Conservation (phyloP, 2,113 vertebrate genomes). For the Pelmatolapia mariae region DNA sequence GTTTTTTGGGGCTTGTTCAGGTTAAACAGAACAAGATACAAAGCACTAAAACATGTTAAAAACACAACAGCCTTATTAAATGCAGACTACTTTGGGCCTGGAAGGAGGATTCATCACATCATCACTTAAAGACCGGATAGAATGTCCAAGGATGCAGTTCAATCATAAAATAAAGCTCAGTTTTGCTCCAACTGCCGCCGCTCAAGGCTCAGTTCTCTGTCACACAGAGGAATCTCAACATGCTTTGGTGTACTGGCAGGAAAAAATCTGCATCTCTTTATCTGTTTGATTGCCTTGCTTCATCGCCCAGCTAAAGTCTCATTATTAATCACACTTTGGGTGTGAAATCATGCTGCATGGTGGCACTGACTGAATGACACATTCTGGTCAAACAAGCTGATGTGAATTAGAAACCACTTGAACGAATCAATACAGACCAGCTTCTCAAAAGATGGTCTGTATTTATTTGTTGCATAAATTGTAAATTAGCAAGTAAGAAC, state of each 20-base stretch:
- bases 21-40: too few species aligned
- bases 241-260: neutral
- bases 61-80: too few species aligned
- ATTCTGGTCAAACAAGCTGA: neutral
- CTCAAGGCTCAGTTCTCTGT: neutral
- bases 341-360: neutral
- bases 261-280: neutral
- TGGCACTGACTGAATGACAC: neutral
- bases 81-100: too few species aligned
- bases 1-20: too few species aligned
- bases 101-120: too few species aligned
- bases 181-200: neutral
- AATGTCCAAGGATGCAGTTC: neutral
- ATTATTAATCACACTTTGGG: neutral
- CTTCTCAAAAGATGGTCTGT: neutral
- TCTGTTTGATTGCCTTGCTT: neutral
- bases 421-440: neutral
- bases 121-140: too few species aligned
- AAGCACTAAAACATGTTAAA: too few species aligned
- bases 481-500: neutral
- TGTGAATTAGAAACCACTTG: neutral
- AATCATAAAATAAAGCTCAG: neutral
- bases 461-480: neutral
- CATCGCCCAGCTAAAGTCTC: neutral
- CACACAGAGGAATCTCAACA: neutral